phyloP scores from a whole-genome alignment of 1,140 invertebrate genomes.

The Drosophila eugracilis region DNA sequence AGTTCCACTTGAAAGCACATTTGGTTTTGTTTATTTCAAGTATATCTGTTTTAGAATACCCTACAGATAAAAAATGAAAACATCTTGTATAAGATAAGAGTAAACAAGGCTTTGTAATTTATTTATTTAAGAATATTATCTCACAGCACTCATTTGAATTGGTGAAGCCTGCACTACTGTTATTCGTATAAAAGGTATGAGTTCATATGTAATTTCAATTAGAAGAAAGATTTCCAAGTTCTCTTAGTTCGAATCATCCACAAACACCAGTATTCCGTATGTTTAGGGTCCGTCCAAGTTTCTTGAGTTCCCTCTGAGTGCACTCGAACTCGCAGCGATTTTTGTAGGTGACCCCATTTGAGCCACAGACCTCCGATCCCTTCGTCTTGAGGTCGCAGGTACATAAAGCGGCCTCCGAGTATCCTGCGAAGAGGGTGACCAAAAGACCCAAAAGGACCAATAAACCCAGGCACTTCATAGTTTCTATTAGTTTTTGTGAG shows the following conservation, averaged over 20 bases:
- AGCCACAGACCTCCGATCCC: slow-evolving; percentile 65
- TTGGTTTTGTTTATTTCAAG: not conserved
- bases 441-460: slow-evolving; percentile 44
- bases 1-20: not conserved
- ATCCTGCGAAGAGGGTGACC: slow-evolving; percentile 26
- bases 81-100: not conserved
- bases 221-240: no score
- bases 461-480: slow-evolving; percentile 65
- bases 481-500: not conserved
- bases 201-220: no score
- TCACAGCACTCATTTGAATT: not conserved
- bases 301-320: slow-evolving; percentile 66
- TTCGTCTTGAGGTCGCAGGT: slow-evolving; percentile 68
- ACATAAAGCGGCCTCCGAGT: slow-evolving; percentile 59
- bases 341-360: slow-evolving; percentile 73
- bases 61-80: not conserved
- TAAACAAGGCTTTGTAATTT: not conserved
- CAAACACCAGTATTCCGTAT: no score
- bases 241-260: no score
- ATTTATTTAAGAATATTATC: not conserved
- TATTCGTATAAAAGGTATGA: not conserved
- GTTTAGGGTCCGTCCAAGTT: slow-evolving; percentile 53
- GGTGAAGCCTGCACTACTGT: not conserved
- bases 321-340: slow-evolving; percentile 83
- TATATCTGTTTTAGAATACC: not conserved